Conservation (phyloP, 2,888 invertebrate species). For the Stenolophus ochropezus region DNA sequence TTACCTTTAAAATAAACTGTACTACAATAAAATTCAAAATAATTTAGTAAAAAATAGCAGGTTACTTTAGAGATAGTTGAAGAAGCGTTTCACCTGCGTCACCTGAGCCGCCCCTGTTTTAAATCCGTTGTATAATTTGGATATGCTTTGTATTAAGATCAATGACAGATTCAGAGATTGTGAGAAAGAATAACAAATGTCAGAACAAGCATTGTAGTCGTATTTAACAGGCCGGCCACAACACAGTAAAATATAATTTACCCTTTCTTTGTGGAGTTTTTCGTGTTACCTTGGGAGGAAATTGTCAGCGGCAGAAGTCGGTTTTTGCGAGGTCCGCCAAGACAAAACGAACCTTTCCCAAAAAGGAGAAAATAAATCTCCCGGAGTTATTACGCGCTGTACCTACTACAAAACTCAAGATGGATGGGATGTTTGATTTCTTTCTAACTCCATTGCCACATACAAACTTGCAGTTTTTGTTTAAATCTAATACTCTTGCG, state of each 20-base stretch:
- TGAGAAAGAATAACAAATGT: neutral
- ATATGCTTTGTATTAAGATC: too few species aligned
- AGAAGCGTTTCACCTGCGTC: too few species aligned
- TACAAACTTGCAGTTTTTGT: conserved; percentile 25
- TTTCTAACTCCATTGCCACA: conserved; percentile 14
- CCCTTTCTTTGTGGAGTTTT: conserved; percentile 1
- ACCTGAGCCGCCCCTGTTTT: too few species aligned
- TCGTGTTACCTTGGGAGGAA: conserved; percentile 11
- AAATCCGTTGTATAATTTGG: too few species aligned
- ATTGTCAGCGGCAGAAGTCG: conserved; percentile 21
- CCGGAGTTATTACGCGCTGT: conserved; percentile 19
- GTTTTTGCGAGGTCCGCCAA: conserved; percentile 8
- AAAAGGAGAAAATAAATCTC: conserved; percentile 28
- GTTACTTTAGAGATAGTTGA: too few species aligned
- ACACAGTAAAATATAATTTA: conserved; percentile 6
- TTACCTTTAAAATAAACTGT: too few species aligned
- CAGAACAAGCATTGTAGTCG: neutral
- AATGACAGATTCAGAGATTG: too few species aligned
- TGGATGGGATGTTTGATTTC: conserved; percentile 31
- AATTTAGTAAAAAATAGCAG: too few species aligned
- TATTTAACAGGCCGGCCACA: neutral
- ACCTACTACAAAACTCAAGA: conserved; percentile 21
- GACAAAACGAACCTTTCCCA: conserved; percentile 15
- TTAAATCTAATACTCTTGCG: conserved; percentile 11
- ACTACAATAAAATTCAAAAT: too few species aligned